phyloP scores from a whole-genome alignment of 1,140 invertebrate genomes.

The Schlechtendalia chinensis region DNA sequence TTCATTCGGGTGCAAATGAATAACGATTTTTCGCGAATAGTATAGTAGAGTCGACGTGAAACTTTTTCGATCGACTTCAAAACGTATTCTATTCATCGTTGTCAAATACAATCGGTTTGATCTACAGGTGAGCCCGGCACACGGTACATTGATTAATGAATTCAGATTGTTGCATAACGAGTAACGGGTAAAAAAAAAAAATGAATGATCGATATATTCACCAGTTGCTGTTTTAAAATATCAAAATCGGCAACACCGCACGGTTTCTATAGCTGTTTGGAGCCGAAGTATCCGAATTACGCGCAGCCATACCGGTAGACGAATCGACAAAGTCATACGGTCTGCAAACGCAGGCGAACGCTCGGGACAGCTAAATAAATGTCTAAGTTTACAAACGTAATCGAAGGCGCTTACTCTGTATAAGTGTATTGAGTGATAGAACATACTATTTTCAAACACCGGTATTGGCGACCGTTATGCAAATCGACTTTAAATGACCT shows the following conservation, averaged over 20 bases:
- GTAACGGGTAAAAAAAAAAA: not conserved
- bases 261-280: too few species aligned
- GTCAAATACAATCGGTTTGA: slow-evolving; percentile 16
- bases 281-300: not conserved
- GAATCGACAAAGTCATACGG: too few species aligned
- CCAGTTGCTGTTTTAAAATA: not conserved
- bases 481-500: not conserved
- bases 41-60: not conserved
- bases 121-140: not conserved
- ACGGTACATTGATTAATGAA: slow-evolving; percentile 19
- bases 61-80: not conserved
- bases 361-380: too few species aligned
- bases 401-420: not conserved
- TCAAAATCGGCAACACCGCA: not conserved
- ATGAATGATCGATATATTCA: not conserved
- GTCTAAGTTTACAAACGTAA: not conserved
- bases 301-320: too few species aligned
- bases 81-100: not conserved
- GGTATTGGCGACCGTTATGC: not conserved
- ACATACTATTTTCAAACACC: not conserved
- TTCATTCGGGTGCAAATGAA: not conserved
- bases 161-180: slow-evolving; percentile 1
- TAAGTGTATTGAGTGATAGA: not conserved
- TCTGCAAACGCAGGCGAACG: too few species aligned
- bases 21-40: not conserved